These are phyloP conservation scores for Caenorhabditis latens DNA, from an alignment of 1,140 invertebrate species.

Conservation along the genomic window DNA sequence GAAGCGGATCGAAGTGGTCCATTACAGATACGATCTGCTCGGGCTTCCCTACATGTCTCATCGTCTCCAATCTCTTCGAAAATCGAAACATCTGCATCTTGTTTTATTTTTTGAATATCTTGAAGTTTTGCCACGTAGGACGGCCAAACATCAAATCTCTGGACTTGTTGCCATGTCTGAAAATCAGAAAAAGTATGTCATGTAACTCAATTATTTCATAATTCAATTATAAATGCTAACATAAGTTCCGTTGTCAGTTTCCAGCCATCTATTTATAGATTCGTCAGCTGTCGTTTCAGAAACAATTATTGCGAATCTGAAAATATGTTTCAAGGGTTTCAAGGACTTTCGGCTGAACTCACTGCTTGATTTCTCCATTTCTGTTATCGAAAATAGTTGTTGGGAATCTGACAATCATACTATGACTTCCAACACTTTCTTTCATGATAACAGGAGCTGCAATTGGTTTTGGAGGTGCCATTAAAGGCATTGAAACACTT, in stretches of 20 bases:
- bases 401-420: constrained; percentile 64
- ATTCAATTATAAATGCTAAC: constrained; percentile 25
- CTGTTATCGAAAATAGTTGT: constrained; percentile 69
- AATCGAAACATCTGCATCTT: constrained; percentile 61
- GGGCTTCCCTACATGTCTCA: constrained; percentile 65
- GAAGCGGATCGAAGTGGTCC: constrained; percentile 72
- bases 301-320: constrained; percentile 70
- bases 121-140: constrained; percentile 70
- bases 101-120: constrained; percentile 47
- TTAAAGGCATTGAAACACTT: constrained; percentile 68
- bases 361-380: constrained; percentile 68
- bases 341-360: neutral
- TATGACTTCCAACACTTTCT: constrained; percentile 53
- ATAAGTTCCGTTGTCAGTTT: constrained; percentile 61
- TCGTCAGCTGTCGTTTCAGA: constrained; percentile 70
- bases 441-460: constrained; percentile 25
- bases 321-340: neutral
- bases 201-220: neutral
- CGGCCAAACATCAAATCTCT: constrained; percentile 74
- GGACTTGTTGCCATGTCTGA: constrained; percentile 74
- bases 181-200: constrained; percentile 57
- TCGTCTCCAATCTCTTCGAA: constrained; percentile 64
- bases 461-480: constrained; percentile 71
- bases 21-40: constrained; percentile 69
- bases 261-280: constrained; percentile 61